These are phyloP conservation scores for Mungos mungo DNA, from an alignment of 2,113 vertebrate species.

Conservation along the genomic window DNA sequence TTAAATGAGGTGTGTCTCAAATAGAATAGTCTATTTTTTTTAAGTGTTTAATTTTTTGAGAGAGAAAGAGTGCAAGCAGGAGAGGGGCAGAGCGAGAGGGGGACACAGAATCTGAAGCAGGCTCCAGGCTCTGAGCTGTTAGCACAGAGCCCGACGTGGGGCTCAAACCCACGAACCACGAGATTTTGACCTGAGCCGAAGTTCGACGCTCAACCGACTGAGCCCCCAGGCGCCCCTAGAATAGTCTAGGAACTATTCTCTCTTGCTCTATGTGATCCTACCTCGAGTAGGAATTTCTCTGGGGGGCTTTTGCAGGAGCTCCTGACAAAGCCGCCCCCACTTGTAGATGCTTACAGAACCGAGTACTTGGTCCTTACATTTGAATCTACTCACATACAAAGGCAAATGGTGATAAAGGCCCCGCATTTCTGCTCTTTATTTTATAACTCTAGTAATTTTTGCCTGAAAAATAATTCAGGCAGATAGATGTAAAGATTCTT, in stretches of 20 bases:
- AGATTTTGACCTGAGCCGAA: too few relatives aligned
- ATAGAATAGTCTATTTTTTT: background rate
- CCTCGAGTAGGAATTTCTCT: background rate
- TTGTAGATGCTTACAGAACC: background rate
- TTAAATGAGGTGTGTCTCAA: background rate
- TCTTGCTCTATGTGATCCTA: background rate
- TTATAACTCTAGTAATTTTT: constrained; percentile 5
- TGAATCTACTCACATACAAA: background rate
- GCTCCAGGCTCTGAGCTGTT: too few relatives aligned
- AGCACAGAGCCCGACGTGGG: too few relatives aligned
- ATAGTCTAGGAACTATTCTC: background rate
- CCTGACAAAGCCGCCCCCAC: background rate
- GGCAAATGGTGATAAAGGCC: background rate
- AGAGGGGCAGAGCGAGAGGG: too few relatives aligned
- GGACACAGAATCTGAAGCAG: too few relatives aligned
- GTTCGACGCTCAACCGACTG: too few relatives aligned
- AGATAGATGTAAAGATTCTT: background rate
- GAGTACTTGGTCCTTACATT: background rate
- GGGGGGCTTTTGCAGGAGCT: background rate
- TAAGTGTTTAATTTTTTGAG: too few relatives aligned
- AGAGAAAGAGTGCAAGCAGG: too few relatives aligned
- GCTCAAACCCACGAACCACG: too few relatives aligned
- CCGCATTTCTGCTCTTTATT: background rate
- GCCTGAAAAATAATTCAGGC: background rate
- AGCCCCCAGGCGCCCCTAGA: background rate